Conservation (phyloP, 2,888 invertebrate genomes). For the Drosophila ustulata region DNA sequence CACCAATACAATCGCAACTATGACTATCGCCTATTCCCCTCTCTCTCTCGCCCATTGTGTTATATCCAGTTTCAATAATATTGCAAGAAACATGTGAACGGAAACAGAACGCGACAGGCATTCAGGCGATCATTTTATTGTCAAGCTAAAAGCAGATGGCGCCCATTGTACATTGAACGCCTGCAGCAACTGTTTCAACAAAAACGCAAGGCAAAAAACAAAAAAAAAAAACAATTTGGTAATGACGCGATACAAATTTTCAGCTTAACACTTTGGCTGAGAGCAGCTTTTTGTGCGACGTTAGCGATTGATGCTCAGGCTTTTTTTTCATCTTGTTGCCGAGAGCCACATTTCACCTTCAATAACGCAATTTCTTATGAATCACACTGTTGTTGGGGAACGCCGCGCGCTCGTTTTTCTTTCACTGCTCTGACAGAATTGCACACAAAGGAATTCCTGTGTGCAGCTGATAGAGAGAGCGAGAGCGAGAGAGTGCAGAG, state of each 20-base stretch:
- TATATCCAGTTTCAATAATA: slow-evolving; percentile 32
- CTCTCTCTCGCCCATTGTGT: neutral
- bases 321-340: slow-evolving; percentile 38
- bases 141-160: slow-evolving; percentile 23
- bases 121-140: neutral
- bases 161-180: slow-evolving; percentile 15
- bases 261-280: slow-evolving; percentile 10
- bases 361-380: slow-evolving; percentile 45
- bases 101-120: slow-evolving; percentile 21
- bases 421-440: slow-evolving; percentile 9
- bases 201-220: slow-evolving; percentile 19
- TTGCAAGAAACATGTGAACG: slow-evolving; percentile 27
- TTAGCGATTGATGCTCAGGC: slow-evolving; percentile 17
- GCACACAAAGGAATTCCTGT: slow-evolving; percentile 55
- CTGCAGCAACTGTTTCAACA: slow-evolving; percentile 68
- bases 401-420: slow-evolving; percentile 26
- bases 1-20: slow-evolving; percentile 19
- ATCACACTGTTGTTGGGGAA: slow-evolving; percentile 50
- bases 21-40: neutral
- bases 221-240: slow-evolving; percentile 4
- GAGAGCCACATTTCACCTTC: slow-evolving; percentile 48
- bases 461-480: slow-evolving; percentile 42
- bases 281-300: slow-evolving; percentile 14
- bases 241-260: slow-evolving; percentile 28
- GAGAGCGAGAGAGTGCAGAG: slow-evolving; percentile 8